Evolutionary conservation across 2,113 vertebrate species (phyloP).

Genomic region (Syrrhaptes paradoxus): DNA sequence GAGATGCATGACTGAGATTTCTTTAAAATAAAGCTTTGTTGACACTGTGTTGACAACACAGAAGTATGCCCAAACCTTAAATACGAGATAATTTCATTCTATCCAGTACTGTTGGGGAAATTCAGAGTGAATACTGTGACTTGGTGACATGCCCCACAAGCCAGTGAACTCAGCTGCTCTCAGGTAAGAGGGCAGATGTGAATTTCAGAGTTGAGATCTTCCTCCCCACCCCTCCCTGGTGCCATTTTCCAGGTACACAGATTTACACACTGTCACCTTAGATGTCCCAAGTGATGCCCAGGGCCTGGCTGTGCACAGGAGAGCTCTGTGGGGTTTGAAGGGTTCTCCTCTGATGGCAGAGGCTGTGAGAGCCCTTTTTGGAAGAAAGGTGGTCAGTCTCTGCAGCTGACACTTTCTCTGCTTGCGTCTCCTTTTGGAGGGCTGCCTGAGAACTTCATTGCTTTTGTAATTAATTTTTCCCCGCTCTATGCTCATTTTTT

Average conservation of each 20-base stretch:
- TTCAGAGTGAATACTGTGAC: background rate
- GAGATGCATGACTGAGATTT: background rate
- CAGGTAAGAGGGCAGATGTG: background rate
- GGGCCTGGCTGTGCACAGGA: background rate
- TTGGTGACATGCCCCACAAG: background rate
- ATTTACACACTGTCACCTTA: background rate
- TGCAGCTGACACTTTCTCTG: background rate
- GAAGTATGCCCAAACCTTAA: background rate
- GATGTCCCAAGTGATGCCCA: background rate
- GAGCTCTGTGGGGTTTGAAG: background rate
- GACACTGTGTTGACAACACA: background rate
- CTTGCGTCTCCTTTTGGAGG: background rate
- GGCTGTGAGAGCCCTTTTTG: background rate
- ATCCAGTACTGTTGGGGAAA: background rate
- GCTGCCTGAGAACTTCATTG: background rate
- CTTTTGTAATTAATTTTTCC: background rate
- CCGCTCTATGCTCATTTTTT: background rate
- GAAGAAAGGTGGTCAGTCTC: background rate
- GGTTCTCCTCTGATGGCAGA: background rate
- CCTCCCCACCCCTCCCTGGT: background rate
- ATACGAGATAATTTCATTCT: background rate
- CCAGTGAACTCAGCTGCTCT: background rate
- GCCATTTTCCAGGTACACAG: background rate
- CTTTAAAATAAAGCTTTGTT: background rate
- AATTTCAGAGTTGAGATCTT: background rate